Conservation (phyloP, 1,140 invertebrate genomes). For the Gyrodactylus salaris region DNA sequence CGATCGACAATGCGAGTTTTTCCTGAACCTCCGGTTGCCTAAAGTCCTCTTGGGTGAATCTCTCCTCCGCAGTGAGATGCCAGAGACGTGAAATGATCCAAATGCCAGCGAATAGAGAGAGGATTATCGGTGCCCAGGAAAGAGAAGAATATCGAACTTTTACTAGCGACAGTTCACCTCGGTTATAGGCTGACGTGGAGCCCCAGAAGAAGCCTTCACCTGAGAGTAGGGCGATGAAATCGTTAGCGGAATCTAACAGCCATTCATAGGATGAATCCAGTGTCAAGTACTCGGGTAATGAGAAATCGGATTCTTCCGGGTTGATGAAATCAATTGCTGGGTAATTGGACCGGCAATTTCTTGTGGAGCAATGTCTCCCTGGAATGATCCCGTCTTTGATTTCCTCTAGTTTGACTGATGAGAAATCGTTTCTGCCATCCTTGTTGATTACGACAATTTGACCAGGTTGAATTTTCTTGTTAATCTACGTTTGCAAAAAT, state of each 20-base stretch:
- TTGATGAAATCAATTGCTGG: neutral
- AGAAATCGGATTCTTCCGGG: neutral
- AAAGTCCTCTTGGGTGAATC: neutral
- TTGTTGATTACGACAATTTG: too few relatives aligned
- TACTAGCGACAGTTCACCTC: neutral
- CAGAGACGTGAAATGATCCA: neutral
- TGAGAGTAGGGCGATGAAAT: neutral
- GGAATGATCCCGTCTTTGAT: too few relatives aligned
- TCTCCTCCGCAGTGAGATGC: neutral
- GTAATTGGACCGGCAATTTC: neutral
- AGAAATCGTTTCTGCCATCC: too few relatives aligned
- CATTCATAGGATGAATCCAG: neutral
- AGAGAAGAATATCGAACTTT: neutral
- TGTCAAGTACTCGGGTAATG: neutral
- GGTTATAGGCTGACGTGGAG: neutral
- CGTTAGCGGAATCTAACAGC: neutral
- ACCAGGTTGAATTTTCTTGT: too few relatives aligned
- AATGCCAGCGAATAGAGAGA: neutral
- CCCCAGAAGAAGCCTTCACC: neutral
- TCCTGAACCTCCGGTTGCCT: neutral
- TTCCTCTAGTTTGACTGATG: too few relatives aligned
- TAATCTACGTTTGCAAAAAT: too few relatives aligned
- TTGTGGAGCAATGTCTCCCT: neutral
- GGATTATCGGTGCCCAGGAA: neutral
- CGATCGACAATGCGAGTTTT: neutral